Evolutionary conservation across 1,140 invertebrate genomes (phyloP).

Genomic region (Mycetomoellerius zeteki): DNA sequence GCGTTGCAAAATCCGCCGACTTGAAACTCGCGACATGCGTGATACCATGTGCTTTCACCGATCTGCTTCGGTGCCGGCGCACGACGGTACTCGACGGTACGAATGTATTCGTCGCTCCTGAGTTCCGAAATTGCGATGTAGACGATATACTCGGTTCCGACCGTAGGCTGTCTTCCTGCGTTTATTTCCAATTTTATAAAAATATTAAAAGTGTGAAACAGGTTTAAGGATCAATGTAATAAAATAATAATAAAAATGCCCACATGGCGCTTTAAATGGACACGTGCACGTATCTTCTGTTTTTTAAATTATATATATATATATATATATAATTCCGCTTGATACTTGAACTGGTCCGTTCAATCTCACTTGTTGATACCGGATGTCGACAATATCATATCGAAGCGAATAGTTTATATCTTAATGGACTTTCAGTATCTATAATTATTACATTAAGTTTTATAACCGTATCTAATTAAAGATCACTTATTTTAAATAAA

Average conservation of each 20-base stretch:
- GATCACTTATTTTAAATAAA: not conserved
- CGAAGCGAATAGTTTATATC: not conserved
- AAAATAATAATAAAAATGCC: not conserved
- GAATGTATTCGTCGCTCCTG: not conserved
- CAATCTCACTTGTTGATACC: not conserved
- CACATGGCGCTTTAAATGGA: not conserved
- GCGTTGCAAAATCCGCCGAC: constrained; percentile 62
- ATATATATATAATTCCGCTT: not conserved
- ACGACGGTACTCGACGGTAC: constrained; percentile 22
- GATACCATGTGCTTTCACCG: constrained; percentile 59
- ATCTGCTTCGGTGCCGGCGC: constrained; percentile 43
- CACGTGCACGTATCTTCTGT: not conserved
- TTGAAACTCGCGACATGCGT: constrained; percentile 47
- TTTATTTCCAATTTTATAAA: not conserved
- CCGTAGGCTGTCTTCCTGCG: not conserved
- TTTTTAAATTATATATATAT: not conserved
- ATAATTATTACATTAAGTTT: constrained; percentile 18
- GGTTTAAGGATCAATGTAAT: not conserved
- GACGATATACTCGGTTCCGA: no score
- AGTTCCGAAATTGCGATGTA: constrained; percentile 33
- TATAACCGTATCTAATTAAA: not conserved
- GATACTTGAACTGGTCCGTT: not conserved
- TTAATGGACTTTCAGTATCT: not conserved
- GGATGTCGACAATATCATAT: not conserved
- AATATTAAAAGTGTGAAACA: not conserved